Evolutionary conservation across 2,888 invertebrate genomes (phyloP).

Genomic region (Muscina levida): DNA sequence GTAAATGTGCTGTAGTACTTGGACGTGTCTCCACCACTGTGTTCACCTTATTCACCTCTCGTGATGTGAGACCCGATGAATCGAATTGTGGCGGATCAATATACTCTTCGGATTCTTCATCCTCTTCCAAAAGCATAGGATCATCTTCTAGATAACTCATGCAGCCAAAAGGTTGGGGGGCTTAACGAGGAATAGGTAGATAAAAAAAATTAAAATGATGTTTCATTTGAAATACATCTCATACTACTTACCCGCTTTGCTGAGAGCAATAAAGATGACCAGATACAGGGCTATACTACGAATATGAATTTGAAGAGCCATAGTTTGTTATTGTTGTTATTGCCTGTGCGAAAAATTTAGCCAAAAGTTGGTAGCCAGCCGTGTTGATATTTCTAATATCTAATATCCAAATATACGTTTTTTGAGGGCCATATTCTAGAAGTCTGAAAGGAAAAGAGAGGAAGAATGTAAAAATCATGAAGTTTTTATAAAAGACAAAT

Average conservation of each 20-base stretch:
- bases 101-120: constrained; percentile 74
- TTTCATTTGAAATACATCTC: too few relatives aligned
- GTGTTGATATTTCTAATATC: too few relatives aligned
- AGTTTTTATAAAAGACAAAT: too few relatives aligned
- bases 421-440: constrained; percentile 52
- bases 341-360: neutral
- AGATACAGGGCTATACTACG: constrained; percentile 41
- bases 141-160: constrained; percentile 76
- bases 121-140: constrained; percentile 71
- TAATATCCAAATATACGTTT: too few relatives aligned
- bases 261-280: constrained; percentile 31
- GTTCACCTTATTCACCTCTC: constrained; percentile 42
- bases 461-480: too few relatives aligned
- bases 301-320: neutral
- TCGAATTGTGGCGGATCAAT: constrained; percentile 62
- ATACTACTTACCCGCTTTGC: constrained; percentile 50
- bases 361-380: too few relatives aligned
- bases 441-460: too few relatives aligned
- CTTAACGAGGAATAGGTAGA: constrained; percentile 59
- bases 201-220: neutral
- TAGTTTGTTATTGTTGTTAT: constrained; percentile 30
- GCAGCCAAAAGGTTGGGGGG: constrained; percentile 73
- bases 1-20: constrained; percentile 50
- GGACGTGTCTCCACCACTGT: constrained; percentile 29
- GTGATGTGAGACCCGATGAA: constrained; percentile 60